Percentiles rank a stretch among this genome's conserved stretches.
These are phyloP conservation scores for Lepidurus arcticus DNA, from an alignment of 1,140 invertebrate genomes.

Conservation along the genomic window DNA sequence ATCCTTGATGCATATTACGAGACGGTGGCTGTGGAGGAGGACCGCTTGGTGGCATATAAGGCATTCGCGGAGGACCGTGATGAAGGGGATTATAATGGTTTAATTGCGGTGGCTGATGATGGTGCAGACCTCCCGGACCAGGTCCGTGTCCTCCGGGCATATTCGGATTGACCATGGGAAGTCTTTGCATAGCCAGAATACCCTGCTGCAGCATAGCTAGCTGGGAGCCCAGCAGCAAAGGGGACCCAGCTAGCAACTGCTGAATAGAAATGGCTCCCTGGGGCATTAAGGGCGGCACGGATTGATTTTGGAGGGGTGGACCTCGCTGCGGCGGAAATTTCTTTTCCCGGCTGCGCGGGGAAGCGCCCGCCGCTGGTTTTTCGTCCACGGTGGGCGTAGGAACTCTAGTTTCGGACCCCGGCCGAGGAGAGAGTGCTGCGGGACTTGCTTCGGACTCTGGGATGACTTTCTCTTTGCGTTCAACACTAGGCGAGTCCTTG, in stretches of 20 bases:
- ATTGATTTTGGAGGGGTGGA: neutral
- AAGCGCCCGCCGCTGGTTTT: constrained; percentile 25
- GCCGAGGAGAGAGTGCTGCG: neutral
- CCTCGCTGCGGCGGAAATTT: constrained; percentile 9
- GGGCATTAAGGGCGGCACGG: neutral
- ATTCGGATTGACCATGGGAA: constrained; percentile 29
- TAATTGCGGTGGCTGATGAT: constrained; percentile 28
- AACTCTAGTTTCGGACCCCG: constrained; percentile 8
- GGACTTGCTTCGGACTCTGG: neutral
- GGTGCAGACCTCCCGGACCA: neutral
- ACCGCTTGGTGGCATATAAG: constrained; percentile 21
- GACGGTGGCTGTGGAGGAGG: constrained; percentile 28
- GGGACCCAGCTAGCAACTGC: constrained; percentile 25
- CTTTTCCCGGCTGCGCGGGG: neutral
- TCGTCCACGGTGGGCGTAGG: constrained; percentile 32
- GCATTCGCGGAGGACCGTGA: constrained; percentile 20
- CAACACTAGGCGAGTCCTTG: neutral
- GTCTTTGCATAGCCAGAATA: constrained; percentile 26
- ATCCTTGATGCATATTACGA: neutral
- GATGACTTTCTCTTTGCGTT: neutral
- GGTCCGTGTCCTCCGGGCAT: constrained; percentile 20
- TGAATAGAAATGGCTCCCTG: constrained; percentile 3
- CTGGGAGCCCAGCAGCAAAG: constrained; percentile 29
- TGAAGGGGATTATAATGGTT: neutral
- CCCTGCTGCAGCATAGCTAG: constrained; percentile 30